Percentiles rank a stretch among this genome's conserved stretches.
These are phyloP conservation scores for Ochlodes sylvanus DNA, from an alignment of 2,888 invertebrate species.

Conservation along the genomic window DNA sequence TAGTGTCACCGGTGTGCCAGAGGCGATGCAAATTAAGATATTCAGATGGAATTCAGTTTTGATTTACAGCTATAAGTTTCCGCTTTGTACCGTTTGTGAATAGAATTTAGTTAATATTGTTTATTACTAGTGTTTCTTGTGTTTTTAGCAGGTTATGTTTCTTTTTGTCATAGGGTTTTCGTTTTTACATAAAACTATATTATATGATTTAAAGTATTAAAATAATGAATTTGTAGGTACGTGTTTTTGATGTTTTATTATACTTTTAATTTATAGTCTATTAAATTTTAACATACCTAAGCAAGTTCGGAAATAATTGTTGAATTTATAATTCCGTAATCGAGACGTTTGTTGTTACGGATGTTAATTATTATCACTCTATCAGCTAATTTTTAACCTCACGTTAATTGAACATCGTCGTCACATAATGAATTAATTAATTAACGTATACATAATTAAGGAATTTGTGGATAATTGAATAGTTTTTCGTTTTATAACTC, in stretches of 20 bases:
- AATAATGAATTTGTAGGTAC: too few relatives aligned
- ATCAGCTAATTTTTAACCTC: constrained; percentile 73
- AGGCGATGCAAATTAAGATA: constrained; percentile 80
- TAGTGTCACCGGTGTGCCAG: constrained; percentile 70
- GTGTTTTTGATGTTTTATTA: too few relatives aligned
- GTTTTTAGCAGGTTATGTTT: not conserved
- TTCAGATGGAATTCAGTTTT: constrained; percentile 67
- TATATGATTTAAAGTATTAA: too few relatives aligned
- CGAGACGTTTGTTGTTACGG: constrained; percentile 52
- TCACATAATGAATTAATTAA: constrained; percentile 79
- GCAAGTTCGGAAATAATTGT: constrained; percentile 58
- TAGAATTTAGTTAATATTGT: constrained; percentile 8
- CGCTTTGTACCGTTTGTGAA: constrained; percentile 28
- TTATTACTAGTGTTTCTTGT: not conserved
- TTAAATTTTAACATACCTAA: constrained; percentile 54
- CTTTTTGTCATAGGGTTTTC: not conserved
- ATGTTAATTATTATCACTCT: constrained; percentile 71
- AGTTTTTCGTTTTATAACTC: constrained; percentile 67
- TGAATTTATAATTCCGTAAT: constrained; percentile 46
- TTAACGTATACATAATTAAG: constrained; percentile 70
- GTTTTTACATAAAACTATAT: too few relatives aligned
- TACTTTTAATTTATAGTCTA: constrained; percentile 64
- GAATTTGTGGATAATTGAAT: constrained; percentile 68
- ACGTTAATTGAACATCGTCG: constrained; percentile 73
- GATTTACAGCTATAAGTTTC: constrained; percentile 64